phyloP scores from a whole-genome alignment of 2,888 invertebrate genomes.

The Drosophila rubida region DNA sequence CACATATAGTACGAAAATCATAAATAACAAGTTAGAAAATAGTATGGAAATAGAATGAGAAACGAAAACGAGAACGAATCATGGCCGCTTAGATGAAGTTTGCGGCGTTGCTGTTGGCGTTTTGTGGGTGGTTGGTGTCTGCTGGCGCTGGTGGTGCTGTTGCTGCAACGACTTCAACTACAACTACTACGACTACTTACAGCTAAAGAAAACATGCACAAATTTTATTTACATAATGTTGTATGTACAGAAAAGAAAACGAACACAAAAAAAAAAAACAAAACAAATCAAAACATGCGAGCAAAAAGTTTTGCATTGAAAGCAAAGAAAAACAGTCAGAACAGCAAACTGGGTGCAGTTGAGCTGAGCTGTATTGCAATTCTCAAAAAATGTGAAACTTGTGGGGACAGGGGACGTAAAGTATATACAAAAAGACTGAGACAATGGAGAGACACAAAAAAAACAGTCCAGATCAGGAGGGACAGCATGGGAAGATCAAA shows the following conservation, averaged over 20 bases:
- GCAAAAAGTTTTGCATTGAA: constrained; percentile 23
- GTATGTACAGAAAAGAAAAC: constrained; percentile 16
- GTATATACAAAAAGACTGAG: constrained; percentile 59
- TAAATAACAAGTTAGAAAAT: neutral
- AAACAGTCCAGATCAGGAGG: constrained; percentile 69
- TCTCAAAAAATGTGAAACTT: constrained; percentile 5
- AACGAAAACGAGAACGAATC: constrained; percentile 13
- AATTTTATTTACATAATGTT: constrained; percentile 1
- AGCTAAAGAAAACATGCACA: constrained; percentile 56
- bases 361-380: constrained; percentile 44
- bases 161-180: constrained; percentile 25
- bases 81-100: constrained; percentile 9
- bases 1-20: constrained; percentile 7
- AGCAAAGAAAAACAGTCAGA: constrained; percentile 41
- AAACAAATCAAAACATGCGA: constrained; percentile 41
- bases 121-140: constrained; percentile 66
- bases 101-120: constrained; percentile 15
- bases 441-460: constrained; percentile 21
- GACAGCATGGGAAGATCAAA: constrained; percentile 82
- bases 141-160: constrained; percentile 35
- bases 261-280: constrained; percentile 15
- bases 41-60: neutral
- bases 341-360: constrained; percentile 47
- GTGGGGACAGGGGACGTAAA: constrained; percentile 1
- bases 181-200: constrained; percentile 13